phyloP scores from a whole-genome alignment of 2,113 vertebrate genomes.

The Brachypodius melanocephalos region DNA sequence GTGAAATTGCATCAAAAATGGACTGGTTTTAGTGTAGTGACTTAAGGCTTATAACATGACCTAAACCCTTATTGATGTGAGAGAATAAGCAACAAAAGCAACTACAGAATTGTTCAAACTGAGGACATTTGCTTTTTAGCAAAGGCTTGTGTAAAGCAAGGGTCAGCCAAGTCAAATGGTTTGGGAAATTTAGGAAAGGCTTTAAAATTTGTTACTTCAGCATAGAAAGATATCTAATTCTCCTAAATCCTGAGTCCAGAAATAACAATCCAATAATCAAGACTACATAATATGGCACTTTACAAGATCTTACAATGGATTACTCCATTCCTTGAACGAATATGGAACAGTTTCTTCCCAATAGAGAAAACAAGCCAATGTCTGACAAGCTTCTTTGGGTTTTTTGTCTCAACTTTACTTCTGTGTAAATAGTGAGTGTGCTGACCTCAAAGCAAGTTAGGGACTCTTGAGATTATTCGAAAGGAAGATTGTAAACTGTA shows the following conservation, averaged over 20 bases:
- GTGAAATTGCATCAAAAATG: not conserved
- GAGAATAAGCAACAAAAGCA: not conserved
- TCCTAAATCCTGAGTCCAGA: not conserved
- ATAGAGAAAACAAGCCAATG: not conserved
- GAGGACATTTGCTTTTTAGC: not conserved
- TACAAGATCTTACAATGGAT: accelerated
- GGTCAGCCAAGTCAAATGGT: not conserved
- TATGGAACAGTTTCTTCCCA: not conserved
- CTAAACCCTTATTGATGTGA: not conserved
- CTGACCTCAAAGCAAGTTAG: not conserved
- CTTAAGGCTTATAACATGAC: not conserved
- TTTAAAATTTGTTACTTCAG: not conserved
- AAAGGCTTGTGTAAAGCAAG: not conserved
- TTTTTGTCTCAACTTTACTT: not conserved
- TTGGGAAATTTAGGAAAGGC: not conserved
- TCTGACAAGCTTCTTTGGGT: not conserved
- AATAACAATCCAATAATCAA: not conserved
- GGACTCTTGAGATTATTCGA: not conserved
- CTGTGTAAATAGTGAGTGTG: not conserved
- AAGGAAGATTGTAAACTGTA: not conserved
- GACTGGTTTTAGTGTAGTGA: not conserved
- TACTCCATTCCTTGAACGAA: not conserved
- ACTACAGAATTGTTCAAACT: not conserved
- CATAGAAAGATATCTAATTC: not conserved
- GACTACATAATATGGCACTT: not conserved